Percentiles rank a stretch among this genome's conserved stretches.
Conservation (phyloP, 2,888 invertebrate genomes). For the Aricia artaxerxes region DNA sequence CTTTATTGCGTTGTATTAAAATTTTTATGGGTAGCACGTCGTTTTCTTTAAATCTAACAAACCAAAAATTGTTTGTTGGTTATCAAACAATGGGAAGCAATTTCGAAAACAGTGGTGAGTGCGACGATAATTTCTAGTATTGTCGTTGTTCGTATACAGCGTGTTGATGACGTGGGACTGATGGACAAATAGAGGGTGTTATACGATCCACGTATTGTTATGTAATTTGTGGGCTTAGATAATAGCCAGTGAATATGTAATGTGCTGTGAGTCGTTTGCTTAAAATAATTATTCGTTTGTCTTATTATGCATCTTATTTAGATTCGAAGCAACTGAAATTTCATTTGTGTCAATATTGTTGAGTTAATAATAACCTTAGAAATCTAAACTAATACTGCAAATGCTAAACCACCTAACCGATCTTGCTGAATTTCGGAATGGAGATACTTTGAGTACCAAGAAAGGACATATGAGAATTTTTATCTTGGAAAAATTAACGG, state of each 20-base stretch:
- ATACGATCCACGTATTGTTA: constrained; percentile 27
- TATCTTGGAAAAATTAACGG: too few species aligned
- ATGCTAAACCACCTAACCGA: too few species aligned
- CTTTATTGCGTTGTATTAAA: constrained; percentile 38
- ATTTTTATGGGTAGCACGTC: not conserved
- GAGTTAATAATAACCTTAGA: too few species aligned
- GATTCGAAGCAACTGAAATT: not conserved
- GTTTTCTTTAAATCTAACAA: constrained; percentile 43
- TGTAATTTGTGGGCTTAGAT: constrained; percentile 35
- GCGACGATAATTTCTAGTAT: constrained; percentile 57
- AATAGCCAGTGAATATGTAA: constrained; percentile 36
- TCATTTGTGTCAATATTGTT: too few species aligned
- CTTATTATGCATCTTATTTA: not conserved
- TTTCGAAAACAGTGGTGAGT: constrained; percentile 44
- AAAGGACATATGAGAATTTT: too few species aligned
- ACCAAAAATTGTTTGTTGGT: constrained; percentile 48
- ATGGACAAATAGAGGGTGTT: constrained; percentile 40
- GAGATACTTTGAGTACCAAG: too few species aligned
- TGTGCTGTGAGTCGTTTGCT: constrained; percentile 23
- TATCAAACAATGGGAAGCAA: constrained; percentile 52
- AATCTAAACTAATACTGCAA: too few species aligned
- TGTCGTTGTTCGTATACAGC: constrained; percentile 54
- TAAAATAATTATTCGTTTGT: not conserved
- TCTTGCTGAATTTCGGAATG: too few species aligned
- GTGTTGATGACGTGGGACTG: constrained; percentile 46